phyloP scores from a whole-genome alignment of 1,140 invertebrate genomes.

The Brachionus manjavacas region DNA sequence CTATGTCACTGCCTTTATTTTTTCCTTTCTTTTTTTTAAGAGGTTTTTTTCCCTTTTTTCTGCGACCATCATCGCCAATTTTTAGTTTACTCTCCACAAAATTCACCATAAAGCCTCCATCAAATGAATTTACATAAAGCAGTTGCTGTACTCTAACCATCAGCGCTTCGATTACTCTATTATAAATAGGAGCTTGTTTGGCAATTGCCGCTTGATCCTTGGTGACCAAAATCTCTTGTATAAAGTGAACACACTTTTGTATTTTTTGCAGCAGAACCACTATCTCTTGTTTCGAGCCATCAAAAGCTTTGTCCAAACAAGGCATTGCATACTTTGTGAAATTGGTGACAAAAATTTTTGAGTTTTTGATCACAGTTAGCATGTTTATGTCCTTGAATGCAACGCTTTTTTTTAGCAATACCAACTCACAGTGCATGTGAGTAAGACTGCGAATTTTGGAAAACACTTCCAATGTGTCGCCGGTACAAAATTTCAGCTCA shows the following conservation, averaged over 20 bases:
- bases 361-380: constrained; percentile 18
- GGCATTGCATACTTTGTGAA: constrained; percentile 10
- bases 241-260: constrained; percentile 38
- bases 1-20: neutral
- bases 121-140: constrained; percentile 15
- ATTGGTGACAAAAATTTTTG: constrained; percentile 8
- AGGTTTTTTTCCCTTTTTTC: neutral
- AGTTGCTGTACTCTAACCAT: constrained; percentile 9
- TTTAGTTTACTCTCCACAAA: neutral
- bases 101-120: constrained; percentile 18
- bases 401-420: neutral
- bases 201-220: constrained; percentile 12
- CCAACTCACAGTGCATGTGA: neutral
- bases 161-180: neutral
- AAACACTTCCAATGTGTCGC: neutral
- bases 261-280: neutral
- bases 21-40: neutral
- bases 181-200: constrained; percentile 36
- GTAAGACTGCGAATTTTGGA: neutral
- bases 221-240: constrained; percentile 31
- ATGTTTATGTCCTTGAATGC: constrained; percentile 37
- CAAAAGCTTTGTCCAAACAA: constrained; percentile 25
- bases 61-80: neutral
- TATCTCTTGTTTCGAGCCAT: neutral
- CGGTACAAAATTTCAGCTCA: neutral